A percentile compares a stretch with the other conserved stretches of the same genome.
Evolutionary conservation across 2,888 invertebrate genomes (phyloP).

Genomic region (Lepidocyrtoides sp.): DNA sequence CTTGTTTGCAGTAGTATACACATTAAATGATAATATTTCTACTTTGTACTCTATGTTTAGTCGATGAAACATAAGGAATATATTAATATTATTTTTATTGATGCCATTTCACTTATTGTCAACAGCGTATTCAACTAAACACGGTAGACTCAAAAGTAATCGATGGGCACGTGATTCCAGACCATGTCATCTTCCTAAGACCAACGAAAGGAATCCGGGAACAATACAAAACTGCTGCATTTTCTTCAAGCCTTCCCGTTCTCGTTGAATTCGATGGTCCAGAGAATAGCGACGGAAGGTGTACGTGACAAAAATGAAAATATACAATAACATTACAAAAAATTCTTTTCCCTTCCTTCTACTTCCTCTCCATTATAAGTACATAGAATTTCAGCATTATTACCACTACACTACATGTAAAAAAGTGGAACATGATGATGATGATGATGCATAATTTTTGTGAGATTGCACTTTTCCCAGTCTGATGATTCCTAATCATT

Average conservation of each 20-base stretch:
- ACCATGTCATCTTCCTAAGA: constrained; percentile 93
- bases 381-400: constrained; percentile 13
- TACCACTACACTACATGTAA: constrained; percentile 59
- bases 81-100: not conserved
- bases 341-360: constrained; percentile 18
- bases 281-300: constrained; percentile 81
- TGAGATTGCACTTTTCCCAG: constrained; percentile 78
- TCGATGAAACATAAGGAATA: not conserved
- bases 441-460: constrained; percentile 75
- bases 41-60: no score
- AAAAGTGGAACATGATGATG: constrained; percentile 43
- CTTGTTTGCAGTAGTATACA: no score
- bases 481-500: constrained; percentile 33
- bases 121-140: constrained; percentile 89
- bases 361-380: constrained; percentile 1
- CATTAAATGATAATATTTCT: not conserved
- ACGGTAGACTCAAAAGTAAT: constrained; percentile 94
- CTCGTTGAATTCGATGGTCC: constrained; percentile 83
- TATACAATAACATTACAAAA: constrained; percentile 32
- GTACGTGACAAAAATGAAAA: constrained; percentile 82
- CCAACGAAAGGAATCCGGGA: constrained; percentile 92
- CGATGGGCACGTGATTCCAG: constrained; percentile 96
- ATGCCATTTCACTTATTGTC: constrained; percentile 32
- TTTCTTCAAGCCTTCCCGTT: constrained; percentile 83
- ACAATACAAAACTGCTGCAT: constrained; percentile 90